Conservation (phyloP, 2,113 vertebrate genomes). For the Scophthalmus maximus region DNA sequence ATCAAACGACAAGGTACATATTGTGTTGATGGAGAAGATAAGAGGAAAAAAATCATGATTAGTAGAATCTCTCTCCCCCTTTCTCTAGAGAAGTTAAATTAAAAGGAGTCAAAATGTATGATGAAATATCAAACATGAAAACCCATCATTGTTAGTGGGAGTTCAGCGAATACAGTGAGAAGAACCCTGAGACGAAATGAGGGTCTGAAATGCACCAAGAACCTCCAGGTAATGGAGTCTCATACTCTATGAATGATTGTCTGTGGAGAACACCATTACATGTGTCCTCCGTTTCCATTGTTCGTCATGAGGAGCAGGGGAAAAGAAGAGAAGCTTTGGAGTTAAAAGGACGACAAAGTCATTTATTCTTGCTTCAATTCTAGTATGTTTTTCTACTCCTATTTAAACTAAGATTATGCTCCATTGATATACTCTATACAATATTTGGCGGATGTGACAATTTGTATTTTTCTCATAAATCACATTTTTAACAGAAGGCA, state of each 20-base stretch:
- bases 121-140: constrained; percentile 15
- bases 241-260: constrained; percentile 49
- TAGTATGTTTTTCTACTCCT: constrained; percentile 19
- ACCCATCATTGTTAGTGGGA: constrained; percentile 12
- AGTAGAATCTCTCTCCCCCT: background rate
- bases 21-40: background rate
- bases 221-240: constrained; percentile 59
- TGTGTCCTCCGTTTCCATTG: constrained; percentile 48
- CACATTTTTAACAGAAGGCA: background rate
- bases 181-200: constrained; percentile 45
- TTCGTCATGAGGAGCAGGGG: constrained; percentile 28
- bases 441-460: constrained; percentile 2
- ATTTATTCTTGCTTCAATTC: constrained; percentile 33
- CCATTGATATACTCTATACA: constrained; percentile 9
- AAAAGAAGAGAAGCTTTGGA: constrained; percentile 1
- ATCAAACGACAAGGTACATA: background rate
- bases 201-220: constrained; percentile 48
- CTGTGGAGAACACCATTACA: constrained; percentile 59
- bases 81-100: background rate
- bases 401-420: constrained; percentile 38
- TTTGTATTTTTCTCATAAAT: constrained; percentile 8
- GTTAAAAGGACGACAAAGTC: constrained; percentile 20
- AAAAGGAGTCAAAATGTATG: background rate
- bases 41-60: background rate
- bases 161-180: constrained; percentile 20